Percentiles rank a stretch among this genome's conserved stretches.
Conservation (phyloP, 2,113 vertebrate species). For the Hippocampus zosterae region DNA sequence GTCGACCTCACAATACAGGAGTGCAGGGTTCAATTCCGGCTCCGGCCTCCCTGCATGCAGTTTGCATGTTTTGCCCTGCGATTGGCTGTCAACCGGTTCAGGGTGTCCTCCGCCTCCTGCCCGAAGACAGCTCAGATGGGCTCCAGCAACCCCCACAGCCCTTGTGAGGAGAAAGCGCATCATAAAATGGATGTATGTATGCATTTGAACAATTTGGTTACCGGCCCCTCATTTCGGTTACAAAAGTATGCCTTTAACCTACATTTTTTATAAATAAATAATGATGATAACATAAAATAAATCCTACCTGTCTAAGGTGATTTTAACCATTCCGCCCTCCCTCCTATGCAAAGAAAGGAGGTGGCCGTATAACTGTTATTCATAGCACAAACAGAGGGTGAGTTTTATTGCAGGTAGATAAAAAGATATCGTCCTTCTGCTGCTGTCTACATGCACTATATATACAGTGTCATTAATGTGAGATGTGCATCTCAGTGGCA, state of each 20-base stretch:
- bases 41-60: too few species aligned
- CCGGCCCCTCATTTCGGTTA: too few species aligned
- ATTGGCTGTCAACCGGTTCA: too few species aligned
- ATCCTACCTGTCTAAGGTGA: slow-evolving; percentile 16
- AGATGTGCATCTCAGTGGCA: slow-evolving; percentile 50
- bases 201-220: too few species aligned
- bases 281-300: neutral
- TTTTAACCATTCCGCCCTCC: slow-evolving; percentile 1
- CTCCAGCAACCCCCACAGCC: too few species aligned
- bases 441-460: slow-evolving; percentile 57
- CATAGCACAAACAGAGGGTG: slow-evolving; percentile 63
- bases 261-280: neutral
- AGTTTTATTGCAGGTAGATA: slow-evolving; percentile 65
- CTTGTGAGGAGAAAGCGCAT: too few species aligned
- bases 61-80: too few species aligned
- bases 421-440: slow-evolving; percentile 68
- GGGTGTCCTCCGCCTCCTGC: too few species aligned
- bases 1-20: too few species aligned
- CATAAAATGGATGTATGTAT: too few species aligned
- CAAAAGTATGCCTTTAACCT: neutral
- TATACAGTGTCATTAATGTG: slow-evolving; percentile 60
- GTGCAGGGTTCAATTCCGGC: too few species aligned
- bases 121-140: too few species aligned
- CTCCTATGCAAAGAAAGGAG: slow-evolving; percentile 43
- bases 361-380: slow-evolving; percentile 59